These are phyloP conservation scores for Australoheros scitulus DNA, from an alignment of 2,113 vertebrate species.

Conservation along the genomic window DNA sequence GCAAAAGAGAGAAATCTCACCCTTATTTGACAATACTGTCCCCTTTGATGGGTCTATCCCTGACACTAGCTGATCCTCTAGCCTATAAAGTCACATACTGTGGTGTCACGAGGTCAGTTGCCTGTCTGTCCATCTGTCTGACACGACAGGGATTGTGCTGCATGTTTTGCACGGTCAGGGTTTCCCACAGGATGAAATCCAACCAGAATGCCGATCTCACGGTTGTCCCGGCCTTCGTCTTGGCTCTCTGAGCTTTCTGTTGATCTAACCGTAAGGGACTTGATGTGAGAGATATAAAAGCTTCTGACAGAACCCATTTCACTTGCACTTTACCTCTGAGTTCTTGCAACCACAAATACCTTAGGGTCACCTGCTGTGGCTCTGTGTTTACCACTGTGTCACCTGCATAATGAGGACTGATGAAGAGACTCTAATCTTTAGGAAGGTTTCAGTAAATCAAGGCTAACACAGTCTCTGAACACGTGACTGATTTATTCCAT, in stretches of 20 bases:
- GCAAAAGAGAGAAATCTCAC: not conserved
- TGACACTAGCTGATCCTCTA: constrained; percentile 12
- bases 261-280: not conserved
- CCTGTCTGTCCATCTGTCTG: constrained; percentile 61
- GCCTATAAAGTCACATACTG: constrained; percentile 37
- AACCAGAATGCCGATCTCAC: constrained; percentile 8
- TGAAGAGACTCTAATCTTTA: too few species aligned
- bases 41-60: not conserved
- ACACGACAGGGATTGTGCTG: constrained; percentile 13
- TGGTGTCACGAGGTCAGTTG: constrained; percentile 48
- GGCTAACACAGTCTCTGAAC: constrained; percentile 31
- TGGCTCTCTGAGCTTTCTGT: not conserved
- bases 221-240: too few species aligned
- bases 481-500: constrained; percentile 44
- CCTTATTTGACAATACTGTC: not conserved
- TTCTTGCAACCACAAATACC: constrained; percentile 24
- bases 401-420: constrained; percentile 22
- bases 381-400: not conserved
- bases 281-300: constrained; percentile 11
- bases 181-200: constrained; percentile 16
- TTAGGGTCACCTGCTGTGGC: constrained; percentile 15
- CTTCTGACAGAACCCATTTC: not conserved
- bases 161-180: constrained; percentile 45
- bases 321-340: constrained; percentile 30
- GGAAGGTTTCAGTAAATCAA: constrained; percentile 24